Conservation (phyloP, 2,113 vertebrate genomes). For the Camelus dromedarius region DNA sequence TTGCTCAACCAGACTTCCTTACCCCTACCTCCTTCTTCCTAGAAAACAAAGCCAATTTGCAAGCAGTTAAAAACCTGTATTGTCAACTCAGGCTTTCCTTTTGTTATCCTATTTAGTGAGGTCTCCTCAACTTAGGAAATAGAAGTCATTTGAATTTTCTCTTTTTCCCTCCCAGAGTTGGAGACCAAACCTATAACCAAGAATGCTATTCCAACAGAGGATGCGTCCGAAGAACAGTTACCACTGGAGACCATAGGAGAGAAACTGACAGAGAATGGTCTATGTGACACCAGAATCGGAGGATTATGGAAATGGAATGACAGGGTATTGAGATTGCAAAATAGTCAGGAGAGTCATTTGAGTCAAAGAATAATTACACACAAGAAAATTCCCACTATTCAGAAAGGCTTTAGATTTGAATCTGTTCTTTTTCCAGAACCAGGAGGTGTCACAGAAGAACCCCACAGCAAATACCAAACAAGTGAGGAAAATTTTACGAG, state of each 20-base stretch:
- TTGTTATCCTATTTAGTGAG: background rate
- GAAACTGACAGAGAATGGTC: constrained; percentile 52
- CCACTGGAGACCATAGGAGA: background rate
- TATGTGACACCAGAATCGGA: constrained; percentile 16
- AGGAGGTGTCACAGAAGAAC: constrained; percentile 10
- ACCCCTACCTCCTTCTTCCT: background rate
- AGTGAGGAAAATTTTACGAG: constrained; percentile 29
- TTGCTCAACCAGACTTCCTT: background rate
- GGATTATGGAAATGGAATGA: constrained; percentile 62
- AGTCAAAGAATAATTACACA: constrained; percentile 20
- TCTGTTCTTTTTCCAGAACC: constrained; percentile 51
- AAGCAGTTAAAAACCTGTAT: constrained; percentile 14
- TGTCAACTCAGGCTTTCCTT: background rate
- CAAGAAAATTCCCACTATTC: background rate
- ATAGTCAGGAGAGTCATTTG: constrained; percentile 28
- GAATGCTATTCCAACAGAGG: background rate
- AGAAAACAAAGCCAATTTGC: constrained; percentile 1
- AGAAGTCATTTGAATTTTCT: constrained; percentile 41
- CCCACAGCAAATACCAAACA: constrained; percentile 27
- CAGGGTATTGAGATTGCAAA: constrained; percentile 32
- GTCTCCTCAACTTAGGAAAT: background rate
- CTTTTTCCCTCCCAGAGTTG: constrained; percentile 41
- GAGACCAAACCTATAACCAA: constrained; percentile 52
- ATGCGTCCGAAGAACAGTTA: constrained; percentile 13
- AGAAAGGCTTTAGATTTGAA: constrained; percentile 43